phyloP scores from a whole-genome alignment of 1,140 invertebrate genomes.

The Solen grandis region DNA sequence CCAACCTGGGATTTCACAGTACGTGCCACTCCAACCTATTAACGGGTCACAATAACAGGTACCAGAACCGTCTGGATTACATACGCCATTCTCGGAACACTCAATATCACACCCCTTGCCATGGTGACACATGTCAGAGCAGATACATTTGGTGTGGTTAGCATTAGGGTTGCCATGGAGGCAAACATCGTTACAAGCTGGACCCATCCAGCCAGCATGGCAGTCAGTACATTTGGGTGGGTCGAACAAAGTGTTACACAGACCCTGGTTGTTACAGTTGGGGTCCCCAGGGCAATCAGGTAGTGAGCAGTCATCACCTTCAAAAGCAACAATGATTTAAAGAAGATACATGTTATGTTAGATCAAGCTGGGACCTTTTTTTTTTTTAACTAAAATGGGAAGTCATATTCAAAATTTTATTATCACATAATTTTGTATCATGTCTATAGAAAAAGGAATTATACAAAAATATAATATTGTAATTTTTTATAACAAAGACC shows the following conservation, averaged over 20 bases:
- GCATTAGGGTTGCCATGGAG: slow-evolving; percentile 61
- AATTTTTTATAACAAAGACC: not conserved
- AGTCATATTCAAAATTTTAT: no score
- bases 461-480: no score
- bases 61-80: slow-evolving; percentile 54
- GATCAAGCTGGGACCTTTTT: no score
- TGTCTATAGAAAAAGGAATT: no score
- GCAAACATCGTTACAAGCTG: slow-evolving; percentile 69
- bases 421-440: no score
- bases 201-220: slow-evolving; percentile 66
- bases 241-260: slow-evolving; percentile 62
- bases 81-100: slow-evolving; percentile 69
- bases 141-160: slow-evolving; percentile 61
- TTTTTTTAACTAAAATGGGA: no score
- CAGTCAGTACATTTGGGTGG: slow-evolving; percentile 71
- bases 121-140: slow-evolving; percentile 71
- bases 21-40: slow-evolving; percentile 68
- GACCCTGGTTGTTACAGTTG: slow-evolving; percentile 66
- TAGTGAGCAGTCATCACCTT: slow-evolving; percentile 62
- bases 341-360: no score
- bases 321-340: slow-evolving; percentile 35
- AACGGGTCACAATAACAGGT: slow-evolving; percentile 69
- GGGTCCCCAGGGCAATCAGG: slow-evolving; percentile 71
- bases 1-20: slow-evolving; percentile 67
- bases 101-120: slow-evolving; percentile 71